Base-by-base conservation (phyloP, 2,797 vertebrate species). In the Phoeniculus purpureus region DNA sequence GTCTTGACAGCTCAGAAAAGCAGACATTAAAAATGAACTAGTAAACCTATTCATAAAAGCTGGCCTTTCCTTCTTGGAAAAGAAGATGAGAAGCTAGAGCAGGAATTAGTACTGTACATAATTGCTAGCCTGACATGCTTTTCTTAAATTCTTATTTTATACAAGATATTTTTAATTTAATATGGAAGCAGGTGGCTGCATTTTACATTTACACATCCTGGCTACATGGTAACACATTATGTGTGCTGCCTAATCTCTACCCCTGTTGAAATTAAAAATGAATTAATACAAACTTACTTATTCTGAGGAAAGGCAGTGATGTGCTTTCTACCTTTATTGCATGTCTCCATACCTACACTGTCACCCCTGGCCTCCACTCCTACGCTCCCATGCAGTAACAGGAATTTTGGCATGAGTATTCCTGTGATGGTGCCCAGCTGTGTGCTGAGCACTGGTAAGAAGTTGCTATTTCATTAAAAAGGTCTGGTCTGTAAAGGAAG, bases 41-140 rank as follows among this genome's bases (percentile, higher is more conserved):
- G 29, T 31, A 89, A 89, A 52, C n/a, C 8, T 79, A 50, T 25
- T 67, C 56, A 62, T 62, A 61, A 91, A 82, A 82, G 18, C 10
- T 62, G 68, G 11, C 26, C 52, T 87, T 68, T 26, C 43, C 85
- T 75, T 64, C 86, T 75, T 64, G 59, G 34, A 75, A 92, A 72
- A 43, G 4, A 79, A 32, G 45, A 66, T 68, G 45, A 81, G 21
- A 14, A 45, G 34, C 20, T 62, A 65, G 22, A 61, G n/a, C 2
- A 73, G 48, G 34, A 91, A 66, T 92, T 92, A 93, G 81, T 87
- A 62, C 65, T 54, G 59, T 40, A 66, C 19, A 31, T 37, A 75
- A 56, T 19, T 23, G 10, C 51, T 32, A 81, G 18, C n/a, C 20
- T 79, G n/a, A 34, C 29, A 74, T 74, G 23, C 29, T 84, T 77